Evolutionary conservation across 2,797 vertebrate genomes (phyloP).

Genomic region (Toxotes lorentzi): DNA sequence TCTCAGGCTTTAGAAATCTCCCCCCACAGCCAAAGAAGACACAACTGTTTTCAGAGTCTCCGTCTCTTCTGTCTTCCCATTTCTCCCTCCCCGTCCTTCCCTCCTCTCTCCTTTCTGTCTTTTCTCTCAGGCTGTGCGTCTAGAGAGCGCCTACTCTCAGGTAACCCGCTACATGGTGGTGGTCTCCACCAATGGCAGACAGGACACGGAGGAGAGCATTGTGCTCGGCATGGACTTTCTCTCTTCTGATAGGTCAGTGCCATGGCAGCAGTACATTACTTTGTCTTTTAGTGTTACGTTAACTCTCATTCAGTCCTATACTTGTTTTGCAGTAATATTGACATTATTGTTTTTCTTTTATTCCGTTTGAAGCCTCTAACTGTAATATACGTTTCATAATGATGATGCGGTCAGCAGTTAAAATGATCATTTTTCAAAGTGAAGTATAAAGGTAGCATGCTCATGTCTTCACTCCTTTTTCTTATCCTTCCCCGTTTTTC

Average conservation of each 20-base stretch:
- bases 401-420: background rate
- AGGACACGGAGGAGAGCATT: constrained; percentile 97
- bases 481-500: background rate
- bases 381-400: background rate
- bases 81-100: background rate
- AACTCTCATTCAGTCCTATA: background rate
- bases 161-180: constrained; percentile 98
- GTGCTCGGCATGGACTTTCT: constrained; percentile 97
- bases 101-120: background rate
- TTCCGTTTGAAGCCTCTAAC: background rate
- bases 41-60: background rate
- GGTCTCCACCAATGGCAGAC: constrained; percentile 95
- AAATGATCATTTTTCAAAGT: background rate
- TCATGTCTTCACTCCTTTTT: background rate
- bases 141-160: constrained; percentile 94
- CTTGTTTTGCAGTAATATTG: background rate
- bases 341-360: background rate
- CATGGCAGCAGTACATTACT: background rate
- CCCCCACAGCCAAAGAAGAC: constrained; percentile 2
- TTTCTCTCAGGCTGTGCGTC: constrained; percentile 90
- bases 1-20: background rate
- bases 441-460: background rate
- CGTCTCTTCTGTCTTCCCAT: background rate
- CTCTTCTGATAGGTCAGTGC: constrained; percentile 91
- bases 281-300: background rate